These are phyloP conservation scores for Zoroaster sp. DNA, from an alignment of 53 echinoderm and acorn worm genomes.

Conservation along the genomic window DNA sequence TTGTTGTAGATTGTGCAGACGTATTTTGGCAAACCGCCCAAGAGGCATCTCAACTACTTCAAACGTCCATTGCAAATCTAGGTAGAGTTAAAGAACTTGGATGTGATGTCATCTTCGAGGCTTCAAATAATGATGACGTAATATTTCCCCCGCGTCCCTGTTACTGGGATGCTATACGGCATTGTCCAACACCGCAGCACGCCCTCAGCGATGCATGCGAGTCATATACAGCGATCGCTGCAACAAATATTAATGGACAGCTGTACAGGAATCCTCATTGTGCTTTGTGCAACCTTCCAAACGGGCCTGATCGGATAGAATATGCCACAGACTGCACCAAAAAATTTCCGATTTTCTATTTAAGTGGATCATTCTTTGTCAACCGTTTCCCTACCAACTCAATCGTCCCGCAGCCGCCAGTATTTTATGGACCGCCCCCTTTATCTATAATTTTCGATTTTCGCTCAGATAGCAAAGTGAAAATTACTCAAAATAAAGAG, in stretches of 20 bases:
- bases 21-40: not conserved
- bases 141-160: not conserved
- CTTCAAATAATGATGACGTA: not conserved
- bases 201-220: conserved; percentile 19
- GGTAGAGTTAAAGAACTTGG: not conserved
- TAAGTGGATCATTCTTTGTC: not conserved
- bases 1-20: not conserved
- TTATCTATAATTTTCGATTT: not conserved
- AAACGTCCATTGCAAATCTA: not conserved
- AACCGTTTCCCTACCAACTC: not conserved
- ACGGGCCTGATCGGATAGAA: conserved; percentile 7
- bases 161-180: not conserved
- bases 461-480: not conserved
- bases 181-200: not conserved
- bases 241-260: no score
- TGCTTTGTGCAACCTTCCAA: conserved; percentile 29
- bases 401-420: not conserved
- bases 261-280: conserved; percentile 46
- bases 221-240: conserved; percentile 11
- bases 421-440: not conserved
- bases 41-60: not conserved
- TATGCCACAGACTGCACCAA: not conserved
- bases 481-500: not conserved
- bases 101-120: not conserved
- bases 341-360: not conserved